These are phyloP conservation scores for Anarrhichthys ocellatus DNA, from an alignment of 2,113 vertebrate genomes.

Conservation along the genomic window DNA sequence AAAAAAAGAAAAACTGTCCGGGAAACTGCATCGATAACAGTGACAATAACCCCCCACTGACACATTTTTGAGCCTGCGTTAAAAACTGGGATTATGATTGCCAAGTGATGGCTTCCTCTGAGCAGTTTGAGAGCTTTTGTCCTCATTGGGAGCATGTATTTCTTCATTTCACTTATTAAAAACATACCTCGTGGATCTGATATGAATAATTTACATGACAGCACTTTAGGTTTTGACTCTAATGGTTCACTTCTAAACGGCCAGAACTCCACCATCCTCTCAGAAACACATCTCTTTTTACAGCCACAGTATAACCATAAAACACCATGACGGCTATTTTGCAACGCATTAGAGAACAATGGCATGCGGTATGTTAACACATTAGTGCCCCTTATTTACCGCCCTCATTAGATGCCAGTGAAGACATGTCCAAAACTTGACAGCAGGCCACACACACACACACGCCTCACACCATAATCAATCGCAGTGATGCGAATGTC, in stretches of 20 bases:
- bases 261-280: background rate
- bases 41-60: constrained; percentile 64
- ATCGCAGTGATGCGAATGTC: constrained; percentile 39
- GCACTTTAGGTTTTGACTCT: constrained; percentile 10
- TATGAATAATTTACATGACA: constrained; percentile 37
- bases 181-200: constrained; percentile 16
- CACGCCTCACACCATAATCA: constrained; percentile 36
- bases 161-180: constrained; percentile 5
- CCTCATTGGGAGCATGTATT: background rate
- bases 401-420: constrained; percentile 40
- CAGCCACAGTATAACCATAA: constrained; percentile 71
- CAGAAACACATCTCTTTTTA: constrained; percentile 62
- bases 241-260: constrained; percentile 13
- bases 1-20: constrained; percentile 48
- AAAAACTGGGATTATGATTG: constrained; percentile 39
- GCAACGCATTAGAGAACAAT: constrained; percentile 54
- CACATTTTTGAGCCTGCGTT: constrained; percentile 63
- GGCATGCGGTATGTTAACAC: constrained; percentile 25
- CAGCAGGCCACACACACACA: constrained; percentile 46
- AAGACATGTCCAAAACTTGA: constrained; percentile 33
- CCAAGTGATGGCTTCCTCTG: constrained; percentile 18
- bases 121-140: constrained; percentile 2
- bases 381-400: constrained; percentile 42
- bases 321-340: constrained; percentile 62
- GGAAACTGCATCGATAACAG: constrained; percentile 56